Evolutionary conservation across 2,797 vertebrate species (phyloP).

Genomic region (Trachops cirrhosus): DNA sequence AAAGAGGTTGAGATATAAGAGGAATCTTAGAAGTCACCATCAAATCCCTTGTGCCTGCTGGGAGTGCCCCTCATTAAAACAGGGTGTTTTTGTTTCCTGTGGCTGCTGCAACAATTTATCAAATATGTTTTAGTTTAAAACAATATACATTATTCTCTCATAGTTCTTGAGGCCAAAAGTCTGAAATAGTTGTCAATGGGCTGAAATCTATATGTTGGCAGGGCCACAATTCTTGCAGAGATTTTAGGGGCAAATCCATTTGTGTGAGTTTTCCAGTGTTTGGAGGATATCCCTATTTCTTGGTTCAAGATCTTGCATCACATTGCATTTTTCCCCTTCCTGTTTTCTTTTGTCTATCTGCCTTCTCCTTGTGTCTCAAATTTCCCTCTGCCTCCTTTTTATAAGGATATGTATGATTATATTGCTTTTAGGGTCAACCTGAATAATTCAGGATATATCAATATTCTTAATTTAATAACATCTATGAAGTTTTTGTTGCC

Average conservation of each 20-base stretch:
- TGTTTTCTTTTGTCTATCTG: neutral
- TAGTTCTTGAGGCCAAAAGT: neutral
- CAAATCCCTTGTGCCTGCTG: neutral
- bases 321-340: neutral
- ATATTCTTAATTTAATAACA: slow-evolving; percentile 21
- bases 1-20: neutral
- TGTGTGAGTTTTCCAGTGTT: neutral
- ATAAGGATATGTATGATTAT: neutral
- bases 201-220: neutral
- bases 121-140: neutral
- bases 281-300: neutral
- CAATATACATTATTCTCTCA: neutral
- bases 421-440: neutral
- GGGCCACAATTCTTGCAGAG: neutral
- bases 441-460: neutral
- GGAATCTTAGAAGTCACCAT: neutral
- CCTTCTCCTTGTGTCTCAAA: neutral
- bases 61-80: neutral
- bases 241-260: neutral
- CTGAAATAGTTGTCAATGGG: neutral
- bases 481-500: neutral
- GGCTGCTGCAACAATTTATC: neutral
- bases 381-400: neutral
- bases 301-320: neutral
- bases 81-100: neutral